Percentiles rank a stretch among this genome's conserved stretches.
Evolutionary conservation across 1,140 invertebrate species (phyloP).

Genomic region (Frieseomelitta varia): DNA sequence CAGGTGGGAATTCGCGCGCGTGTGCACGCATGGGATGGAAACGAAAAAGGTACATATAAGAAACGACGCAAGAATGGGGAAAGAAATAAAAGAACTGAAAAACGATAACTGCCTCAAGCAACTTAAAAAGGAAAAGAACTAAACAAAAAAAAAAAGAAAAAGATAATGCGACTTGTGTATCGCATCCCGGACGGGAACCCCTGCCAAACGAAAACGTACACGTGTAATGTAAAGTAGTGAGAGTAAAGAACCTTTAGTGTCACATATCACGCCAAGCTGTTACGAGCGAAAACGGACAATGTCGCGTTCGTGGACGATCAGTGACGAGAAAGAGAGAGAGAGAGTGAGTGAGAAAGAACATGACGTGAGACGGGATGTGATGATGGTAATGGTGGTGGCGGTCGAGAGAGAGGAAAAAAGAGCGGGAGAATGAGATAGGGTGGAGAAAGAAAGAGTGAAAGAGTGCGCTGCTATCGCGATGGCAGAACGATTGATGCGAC

Average conservation of each 20-base stretch:
- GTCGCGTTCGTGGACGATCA: conserved; percentile 38
- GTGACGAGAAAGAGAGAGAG: neutral
- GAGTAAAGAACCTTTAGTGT: conserved; percentile 72
- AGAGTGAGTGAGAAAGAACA: neutral
- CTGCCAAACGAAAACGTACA: conserved; percentile 75
- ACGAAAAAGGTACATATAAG: conserved; percentile 3
- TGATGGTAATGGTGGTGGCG: neutral
- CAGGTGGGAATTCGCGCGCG: conserved; percentile 27
- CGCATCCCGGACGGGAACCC: conserved; percentile 58
- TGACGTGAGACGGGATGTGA: neutral
- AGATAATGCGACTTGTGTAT: conserved; percentile 29
- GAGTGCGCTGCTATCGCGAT: neutral
- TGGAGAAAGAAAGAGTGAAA: neutral
- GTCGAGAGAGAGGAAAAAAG: neutral
- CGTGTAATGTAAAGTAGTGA: conserved; percentile 74
- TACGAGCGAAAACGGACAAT: conserved; percentile 56
- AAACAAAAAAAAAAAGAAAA: neutral
- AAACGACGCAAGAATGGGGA: conserved; percentile 30
- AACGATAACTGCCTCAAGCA: conserved; percentile 72
- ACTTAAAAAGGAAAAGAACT: conserved; percentile 49
- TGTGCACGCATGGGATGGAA: neutral
- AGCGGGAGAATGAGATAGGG: neutral
- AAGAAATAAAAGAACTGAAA: conserved; percentile 54
- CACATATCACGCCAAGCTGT: conserved; percentile 72
- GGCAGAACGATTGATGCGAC: neutral